phyloP scores from a whole-genome alignment of 2,888 invertebrate genomes.

The Tachina lurida region DNA sequence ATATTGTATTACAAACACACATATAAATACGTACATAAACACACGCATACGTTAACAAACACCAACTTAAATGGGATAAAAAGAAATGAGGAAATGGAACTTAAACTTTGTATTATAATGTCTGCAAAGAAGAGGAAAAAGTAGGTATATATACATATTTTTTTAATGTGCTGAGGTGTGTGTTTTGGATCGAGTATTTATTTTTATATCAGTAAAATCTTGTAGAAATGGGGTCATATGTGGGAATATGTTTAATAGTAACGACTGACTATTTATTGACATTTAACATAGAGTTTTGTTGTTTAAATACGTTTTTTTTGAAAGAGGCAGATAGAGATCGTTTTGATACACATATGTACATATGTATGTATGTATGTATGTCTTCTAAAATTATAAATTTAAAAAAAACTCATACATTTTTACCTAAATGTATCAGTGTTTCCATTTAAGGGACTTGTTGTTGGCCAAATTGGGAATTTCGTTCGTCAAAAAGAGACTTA shows the following conservation, averaged over 20 bases:
- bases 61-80: slow-evolving; percentile 30
- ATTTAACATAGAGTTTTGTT: slow-evolving; percentile 41
- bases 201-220: slow-evolving; percentile 18
- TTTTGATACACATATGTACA: neutral
- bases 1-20: neutral
- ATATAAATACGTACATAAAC: neutral
- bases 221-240: slow-evolving; percentile 65
- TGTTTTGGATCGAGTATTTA: neutral
- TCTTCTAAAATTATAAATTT: neutral
- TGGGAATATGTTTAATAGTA: slow-evolving; percentile 63
- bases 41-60: neutral
- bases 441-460: no score
- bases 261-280: slow-evolving; percentile 51
- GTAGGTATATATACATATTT: no score
- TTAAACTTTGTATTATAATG: slow-evolving; percentile 55
- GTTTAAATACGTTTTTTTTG: neutral
- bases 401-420: no score
- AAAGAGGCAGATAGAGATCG: neutral
- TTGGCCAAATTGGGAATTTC: no score
- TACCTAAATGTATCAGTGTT: no score
- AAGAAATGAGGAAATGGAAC: slow-evolving; percentile 67
- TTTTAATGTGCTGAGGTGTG: neutral
- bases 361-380: neutral
- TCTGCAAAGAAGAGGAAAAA: slow-evolving; percentile 57
- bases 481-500: no score